Conservation (phyloP, 2,113 vertebrate species). For the Gopherus evgoodei region DNA sequence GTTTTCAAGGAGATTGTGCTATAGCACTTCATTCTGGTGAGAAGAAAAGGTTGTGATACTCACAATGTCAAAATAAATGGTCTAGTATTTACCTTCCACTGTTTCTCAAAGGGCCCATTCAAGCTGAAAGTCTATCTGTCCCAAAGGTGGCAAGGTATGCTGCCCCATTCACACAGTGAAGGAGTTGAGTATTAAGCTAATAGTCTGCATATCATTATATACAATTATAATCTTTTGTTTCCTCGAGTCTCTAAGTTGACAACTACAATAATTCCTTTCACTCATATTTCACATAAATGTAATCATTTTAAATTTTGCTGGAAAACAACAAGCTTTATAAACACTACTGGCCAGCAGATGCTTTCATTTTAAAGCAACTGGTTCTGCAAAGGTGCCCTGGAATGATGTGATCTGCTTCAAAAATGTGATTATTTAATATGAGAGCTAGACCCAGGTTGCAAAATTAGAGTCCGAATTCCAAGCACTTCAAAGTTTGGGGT, state of each 20-base stretch:
- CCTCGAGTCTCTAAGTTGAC: conserved; percentile 20
- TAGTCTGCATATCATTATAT: conserved; percentile 50
- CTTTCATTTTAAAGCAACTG: neutral
- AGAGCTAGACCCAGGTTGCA: neutral
- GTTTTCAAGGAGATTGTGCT: conserved; percentile 53
- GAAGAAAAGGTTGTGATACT: conserved; percentile 26
- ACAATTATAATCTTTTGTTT: conserved; percentile 62
- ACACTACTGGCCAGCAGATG: neutral
- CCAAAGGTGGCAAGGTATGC: conserved; percentile 46
- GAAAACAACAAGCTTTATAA: neutral
- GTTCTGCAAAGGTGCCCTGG: neutral
- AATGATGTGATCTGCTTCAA: neutral
- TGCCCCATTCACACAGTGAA: conserved; percentile 40
- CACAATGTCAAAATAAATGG: conserved; percentile 52
- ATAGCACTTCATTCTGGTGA: conserved; percentile 41
- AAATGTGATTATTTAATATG: neutral
- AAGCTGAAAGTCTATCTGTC: conserved; percentile 55
- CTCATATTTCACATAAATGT: conserved; percentile 20
- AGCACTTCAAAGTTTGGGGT: neutral
- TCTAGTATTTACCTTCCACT: conserved; percentile 66
- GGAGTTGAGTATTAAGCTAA: conserved; percentile 31
- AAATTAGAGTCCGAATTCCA: neutral
- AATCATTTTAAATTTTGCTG: neutral
- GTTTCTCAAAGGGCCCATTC: conserved; percentile 58
- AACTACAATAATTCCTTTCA: conserved; percentile 27